These are phyloP conservation scores for Holocentrus rufus DNA, from an alignment of 2,797 vertebrate species.

Conservation along the genomic window DNA sequence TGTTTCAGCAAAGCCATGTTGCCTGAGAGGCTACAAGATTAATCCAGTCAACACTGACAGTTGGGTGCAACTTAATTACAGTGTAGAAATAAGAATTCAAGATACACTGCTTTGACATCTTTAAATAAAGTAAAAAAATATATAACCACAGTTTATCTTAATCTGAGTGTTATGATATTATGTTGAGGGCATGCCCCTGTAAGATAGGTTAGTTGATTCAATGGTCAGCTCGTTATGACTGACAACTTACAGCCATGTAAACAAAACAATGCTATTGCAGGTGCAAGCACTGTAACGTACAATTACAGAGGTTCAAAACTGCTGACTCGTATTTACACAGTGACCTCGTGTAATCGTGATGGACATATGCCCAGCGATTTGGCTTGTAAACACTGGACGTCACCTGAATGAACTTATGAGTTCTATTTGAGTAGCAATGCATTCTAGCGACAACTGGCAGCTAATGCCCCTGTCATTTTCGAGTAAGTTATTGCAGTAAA, in stretches of 20 bases:
- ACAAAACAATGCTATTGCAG: slow-evolving; percentile 10
- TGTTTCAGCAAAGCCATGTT: background rate
- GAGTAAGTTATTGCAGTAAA: background rate
- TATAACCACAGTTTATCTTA: background rate
- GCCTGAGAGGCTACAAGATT: background rate
- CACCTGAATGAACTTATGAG: slow-evolving; percentile 55
- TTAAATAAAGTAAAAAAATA: background rate
- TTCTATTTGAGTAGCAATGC: slow-evolving; percentile 6
- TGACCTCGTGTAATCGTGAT: slow-evolving; percentile 26
- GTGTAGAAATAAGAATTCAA: background rate
- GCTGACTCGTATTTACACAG: slow-evolving; percentile 30
- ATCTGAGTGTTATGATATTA: background rate
- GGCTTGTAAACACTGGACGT: slow-evolving; percentile 70
- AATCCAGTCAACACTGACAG: background rate
- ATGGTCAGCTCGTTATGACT: background rate
- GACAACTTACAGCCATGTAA: slow-evolving; percentile 4
- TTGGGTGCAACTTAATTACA: background rate
- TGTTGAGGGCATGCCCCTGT: background rate
- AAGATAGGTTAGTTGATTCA: background rate
- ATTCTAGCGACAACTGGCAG: background rate
- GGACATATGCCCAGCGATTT: slow-evolving; percentile 57
- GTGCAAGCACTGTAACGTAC: background rate
- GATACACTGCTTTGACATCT: background rate
- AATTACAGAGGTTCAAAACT: slow-evolving; percentile 3
- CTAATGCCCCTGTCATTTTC: background rate